Evolutionary conservation across 2,113 vertebrate species (phyloP).

Genomic region (Semnornis frantzii): DNA sequence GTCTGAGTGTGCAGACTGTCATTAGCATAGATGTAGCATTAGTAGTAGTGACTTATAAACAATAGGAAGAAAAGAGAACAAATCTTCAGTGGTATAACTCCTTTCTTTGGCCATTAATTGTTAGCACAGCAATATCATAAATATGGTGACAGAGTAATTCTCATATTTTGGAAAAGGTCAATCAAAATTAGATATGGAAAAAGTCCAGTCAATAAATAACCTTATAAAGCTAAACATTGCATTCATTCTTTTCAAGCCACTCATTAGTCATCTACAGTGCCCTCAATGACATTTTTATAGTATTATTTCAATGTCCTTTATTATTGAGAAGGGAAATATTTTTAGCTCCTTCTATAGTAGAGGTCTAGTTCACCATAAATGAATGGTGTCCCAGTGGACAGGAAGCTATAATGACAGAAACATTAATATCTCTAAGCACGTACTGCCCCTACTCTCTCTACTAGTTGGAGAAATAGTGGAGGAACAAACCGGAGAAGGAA

Average conservation of each 20-base stretch:
- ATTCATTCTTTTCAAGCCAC: constrained; percentile 39
- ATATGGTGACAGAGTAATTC: constrained; percentile 27
- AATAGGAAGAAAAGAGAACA: not conserved
- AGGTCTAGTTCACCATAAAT: not conserved
- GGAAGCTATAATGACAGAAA: constrained; percentile 9
- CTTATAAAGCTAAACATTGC: constrained; percentile 40
- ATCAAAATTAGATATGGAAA: constrained; percentile 51
- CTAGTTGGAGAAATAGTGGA: not conserved
- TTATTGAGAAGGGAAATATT: constrained; percentile 10
- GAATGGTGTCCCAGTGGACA: constrained; percentile 16
- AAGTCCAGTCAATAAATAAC: constrained; percentile 65
- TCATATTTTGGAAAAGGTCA: constrained; percentile 60
- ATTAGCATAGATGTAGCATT: not conserved
- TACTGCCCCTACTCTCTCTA: no score
- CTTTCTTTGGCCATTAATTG: constrained; percentile 37
- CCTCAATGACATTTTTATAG: constrained; percentile 13
- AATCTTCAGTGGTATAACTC: not conserved
- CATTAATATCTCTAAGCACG: constrained; percentile 12
- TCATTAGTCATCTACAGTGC: constrained; percentile 54
- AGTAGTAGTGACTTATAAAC: not conserved
- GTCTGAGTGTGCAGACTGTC: not conserved
- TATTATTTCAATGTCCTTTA: constrained; percentile 27
- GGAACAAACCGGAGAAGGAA: not conserved
- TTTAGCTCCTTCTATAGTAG: not conserved
- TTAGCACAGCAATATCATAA: constrained; percentile 22